Evolutionary conservation across 1,140 invertebrate genomes (phyloP).

Genomic region (Pseudobourletiella spinata): DNA sequence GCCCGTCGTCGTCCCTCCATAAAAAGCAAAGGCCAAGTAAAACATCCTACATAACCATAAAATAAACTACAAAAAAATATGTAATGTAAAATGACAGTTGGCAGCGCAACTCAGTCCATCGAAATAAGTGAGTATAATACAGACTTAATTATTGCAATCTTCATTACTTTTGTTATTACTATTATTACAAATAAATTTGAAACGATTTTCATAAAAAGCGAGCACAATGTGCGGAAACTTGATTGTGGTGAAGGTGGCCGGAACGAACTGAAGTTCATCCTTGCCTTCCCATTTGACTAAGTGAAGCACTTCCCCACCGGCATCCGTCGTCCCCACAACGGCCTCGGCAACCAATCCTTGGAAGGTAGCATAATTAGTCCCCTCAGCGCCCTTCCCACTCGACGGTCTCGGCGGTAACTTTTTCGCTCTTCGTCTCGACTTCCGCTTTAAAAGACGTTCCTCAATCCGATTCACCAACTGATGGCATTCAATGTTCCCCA

Average conservation of each 20-base stretch:
- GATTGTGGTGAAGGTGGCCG: neutral
- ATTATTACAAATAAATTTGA: neutral
- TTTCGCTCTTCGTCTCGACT: neutral
- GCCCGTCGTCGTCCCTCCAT: too few relatives aligned
- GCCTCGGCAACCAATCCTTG: neutral
- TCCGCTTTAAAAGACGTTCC: neutral
- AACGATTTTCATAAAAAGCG: neutral
- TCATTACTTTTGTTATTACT: too few relatives aligned
- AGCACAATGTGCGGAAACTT: neutral
- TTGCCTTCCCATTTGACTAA: constrained; percentile 4
- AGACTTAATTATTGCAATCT: too few relatives aligned
- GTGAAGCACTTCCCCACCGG: neutral
- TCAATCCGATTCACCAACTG: neutral
- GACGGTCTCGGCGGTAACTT: neutral
- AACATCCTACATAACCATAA: too few relatives aligned
- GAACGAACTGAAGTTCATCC: neutral
- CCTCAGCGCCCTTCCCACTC: neutral
- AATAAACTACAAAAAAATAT: too few relatives aligned
- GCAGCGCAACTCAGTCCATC: too few relatives aligned
- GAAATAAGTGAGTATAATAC: too few relatives aligned
- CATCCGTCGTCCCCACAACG: neutral
- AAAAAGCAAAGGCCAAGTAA: too few relatives aligned
- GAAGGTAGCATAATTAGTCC: neutral
- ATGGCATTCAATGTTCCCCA: neutral
- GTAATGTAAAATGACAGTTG: too few relatives aligned